A percentile compares a stretch with the other conserved stretches of the same genome.
Conservation (phyloP, 2,888 invertebrate species). For the Busseola fusca region DNA sequence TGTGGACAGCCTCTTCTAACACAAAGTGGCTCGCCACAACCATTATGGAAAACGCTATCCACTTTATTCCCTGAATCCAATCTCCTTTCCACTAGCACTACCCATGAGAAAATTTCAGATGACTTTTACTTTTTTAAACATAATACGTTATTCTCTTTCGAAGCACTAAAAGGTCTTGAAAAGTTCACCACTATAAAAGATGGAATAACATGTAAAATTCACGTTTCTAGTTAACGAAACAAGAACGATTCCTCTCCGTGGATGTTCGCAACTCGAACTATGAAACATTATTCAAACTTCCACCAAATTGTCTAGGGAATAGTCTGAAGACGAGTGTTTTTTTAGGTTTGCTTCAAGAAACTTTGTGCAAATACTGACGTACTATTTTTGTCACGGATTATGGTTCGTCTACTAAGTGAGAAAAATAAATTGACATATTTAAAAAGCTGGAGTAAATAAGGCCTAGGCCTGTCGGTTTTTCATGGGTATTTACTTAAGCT, state of each 20-base stretch:
- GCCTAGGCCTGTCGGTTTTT: background rate
- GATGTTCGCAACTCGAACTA: conserved; percentile 46
- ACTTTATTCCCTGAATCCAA: conserved; percentile 42
- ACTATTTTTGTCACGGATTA: conserved; percentile 17
- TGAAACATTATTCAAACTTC: conserved; percentile 60
- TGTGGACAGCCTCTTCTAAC: background rate
- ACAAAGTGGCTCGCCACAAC: conserved; percentile 23
- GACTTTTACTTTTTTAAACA: conserved; percentile 43
- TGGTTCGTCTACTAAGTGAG: conserved; percentile 19
- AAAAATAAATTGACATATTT: conserved; percentile 19
- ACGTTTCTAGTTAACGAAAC: conserved; percentile 57
- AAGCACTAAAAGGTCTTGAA: conserved; percentile 32
- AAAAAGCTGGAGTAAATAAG: background rate
- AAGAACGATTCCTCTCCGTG: conserved; percentile 50
- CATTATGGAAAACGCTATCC: conserved; percentile 31
- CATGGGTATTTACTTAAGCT: background rate
- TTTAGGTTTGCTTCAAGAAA: conserved; percentile 33
- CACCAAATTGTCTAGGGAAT: conserved; percentile 46
- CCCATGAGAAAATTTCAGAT: conserved; percentile 27
- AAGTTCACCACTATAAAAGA: conserved; percentile 47
- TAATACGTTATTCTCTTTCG: conserved; percentile 51
- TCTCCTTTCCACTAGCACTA: conserved; percentile 23
- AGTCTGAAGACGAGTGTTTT: conserved; percentile 23
- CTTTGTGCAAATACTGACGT: conserved; percentile 25
- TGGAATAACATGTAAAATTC: conserved; percentile 61